Evolutionary conservation across 2,113 vertebrate species (phyloP).

Genomic region (Pavo muticus): DNA sequence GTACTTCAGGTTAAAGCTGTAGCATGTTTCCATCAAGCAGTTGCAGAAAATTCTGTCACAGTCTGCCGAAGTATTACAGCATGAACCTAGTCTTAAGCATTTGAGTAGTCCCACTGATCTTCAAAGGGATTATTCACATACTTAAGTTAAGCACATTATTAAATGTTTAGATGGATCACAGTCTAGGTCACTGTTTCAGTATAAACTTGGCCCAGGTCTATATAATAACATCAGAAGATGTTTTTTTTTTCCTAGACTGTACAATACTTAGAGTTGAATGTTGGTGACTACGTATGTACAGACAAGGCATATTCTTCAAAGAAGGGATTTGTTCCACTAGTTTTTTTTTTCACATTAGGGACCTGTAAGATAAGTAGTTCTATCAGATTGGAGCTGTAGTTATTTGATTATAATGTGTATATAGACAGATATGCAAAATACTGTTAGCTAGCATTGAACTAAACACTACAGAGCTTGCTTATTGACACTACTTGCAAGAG

Average conservation of each 20-base stretch:
- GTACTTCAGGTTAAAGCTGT: neutral
- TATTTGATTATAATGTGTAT: neutral
- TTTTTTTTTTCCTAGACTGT: neutral
- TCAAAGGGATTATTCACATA: conserved; percentile 16
- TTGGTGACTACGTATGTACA: neutral
- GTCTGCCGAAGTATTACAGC: neutral
- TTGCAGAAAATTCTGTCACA: neutral
- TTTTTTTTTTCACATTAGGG: neutral
- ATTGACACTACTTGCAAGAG: neutral
- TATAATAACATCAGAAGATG: neutral
- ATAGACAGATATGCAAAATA: neutral
- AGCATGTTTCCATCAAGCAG: neutral
- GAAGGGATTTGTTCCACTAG: neutral
- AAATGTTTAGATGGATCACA: conserved; percentile 17
- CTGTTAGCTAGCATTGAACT: neutral
- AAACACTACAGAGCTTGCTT: neutral
- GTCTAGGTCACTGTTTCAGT: neutral
- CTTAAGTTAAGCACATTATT: neutral
- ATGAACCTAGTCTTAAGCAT: neutral
- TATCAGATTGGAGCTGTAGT: neutral
- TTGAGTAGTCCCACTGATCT: conserved; percentile 13
- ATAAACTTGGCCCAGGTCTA: neutral
- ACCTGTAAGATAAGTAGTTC: neutral
- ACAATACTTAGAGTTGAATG: neutral
- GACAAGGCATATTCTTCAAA: neutral